Percentiles rank a stretch among this genome's conserved stretches.
These are phyloP conservation scores for Lepus timidus DNA, from an alignment of 2,113 vertebrate genomes.

Conservation along the genomic window DNA sequence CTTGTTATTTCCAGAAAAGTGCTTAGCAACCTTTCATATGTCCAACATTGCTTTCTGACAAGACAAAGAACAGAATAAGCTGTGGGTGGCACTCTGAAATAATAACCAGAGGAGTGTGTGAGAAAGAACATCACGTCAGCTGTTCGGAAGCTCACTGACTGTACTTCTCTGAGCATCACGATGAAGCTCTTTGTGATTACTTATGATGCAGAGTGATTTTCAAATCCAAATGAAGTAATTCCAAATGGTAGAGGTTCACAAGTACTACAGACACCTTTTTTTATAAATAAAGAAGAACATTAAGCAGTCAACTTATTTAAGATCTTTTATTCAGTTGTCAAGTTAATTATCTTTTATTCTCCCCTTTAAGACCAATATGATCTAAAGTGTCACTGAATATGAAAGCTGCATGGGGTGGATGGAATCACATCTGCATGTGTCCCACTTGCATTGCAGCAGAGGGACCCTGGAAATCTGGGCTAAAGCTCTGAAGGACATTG, in stretches of 20 bases:
- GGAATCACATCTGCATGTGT: background rate
- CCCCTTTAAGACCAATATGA: constrained; percentile 62
- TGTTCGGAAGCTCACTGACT: background rate
- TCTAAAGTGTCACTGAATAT: constrained; percentile 71
- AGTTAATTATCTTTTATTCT: background rate
- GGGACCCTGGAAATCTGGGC: background rate
- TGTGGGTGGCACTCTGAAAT: constrained; percentile 62
- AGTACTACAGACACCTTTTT: background rate
- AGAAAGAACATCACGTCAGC: constrained; percentile 67
- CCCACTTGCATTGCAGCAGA: background rate
- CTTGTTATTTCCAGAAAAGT: constrained; percentile 65
- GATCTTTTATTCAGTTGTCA: background rate
- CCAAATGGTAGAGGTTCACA: constrained; percentile 17
- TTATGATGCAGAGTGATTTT: constrained; percentile 50
- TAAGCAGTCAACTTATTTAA: background rate
- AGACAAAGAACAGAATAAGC: constrained; percentile 61
- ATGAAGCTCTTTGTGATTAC: background rate
- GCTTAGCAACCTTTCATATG: constrained; percentile 46
- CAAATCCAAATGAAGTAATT: constrained; percentile 59
- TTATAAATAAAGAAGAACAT: constrained; percentile 16
- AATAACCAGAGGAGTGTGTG: constrained; percentile 60
- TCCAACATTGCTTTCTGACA: constrained; percentile 63
- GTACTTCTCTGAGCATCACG: constrained; percentile 21
- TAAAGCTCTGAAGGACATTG: background rate
- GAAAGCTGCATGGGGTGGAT: background rate